These are phyloP conservation scores for Formica exsecta DNA, from an alignment of 1,140 invertebrate species.

Conservation along the genomic window DNA sequence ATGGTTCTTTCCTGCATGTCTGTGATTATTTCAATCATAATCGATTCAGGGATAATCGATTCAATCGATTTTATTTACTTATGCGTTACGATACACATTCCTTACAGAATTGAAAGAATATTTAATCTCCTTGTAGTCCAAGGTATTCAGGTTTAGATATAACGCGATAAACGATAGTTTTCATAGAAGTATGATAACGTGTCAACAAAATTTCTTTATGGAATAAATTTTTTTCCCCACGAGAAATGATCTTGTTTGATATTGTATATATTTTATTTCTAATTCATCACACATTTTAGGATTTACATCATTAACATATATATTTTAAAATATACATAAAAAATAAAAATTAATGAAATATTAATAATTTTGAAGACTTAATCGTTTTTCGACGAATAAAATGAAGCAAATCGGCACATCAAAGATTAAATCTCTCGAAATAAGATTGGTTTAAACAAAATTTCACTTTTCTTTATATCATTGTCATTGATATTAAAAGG, in stretches of 20 bases:
- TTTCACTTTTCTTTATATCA: background rate
- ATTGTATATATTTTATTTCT: slow-evolving; percentile 13
- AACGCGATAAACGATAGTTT: background rate
- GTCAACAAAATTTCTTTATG: background rate
- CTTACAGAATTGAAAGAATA: background rate
- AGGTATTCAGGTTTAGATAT: background rate
- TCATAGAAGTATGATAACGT: background rate
- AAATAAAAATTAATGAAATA: background rate
- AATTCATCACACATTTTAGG: background rate
- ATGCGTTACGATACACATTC: background rate
- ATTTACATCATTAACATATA: background rate
- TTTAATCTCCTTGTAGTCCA: background rate
- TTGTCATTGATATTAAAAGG: background rate
- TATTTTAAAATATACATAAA: background rate
- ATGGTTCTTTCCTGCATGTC: background rate
- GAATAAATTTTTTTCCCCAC: background rate
- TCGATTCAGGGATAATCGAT: background rate
- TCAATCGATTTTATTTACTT: slow-evolving; percentile 10
- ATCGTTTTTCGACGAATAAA: background rate
- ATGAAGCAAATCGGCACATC: background rate
- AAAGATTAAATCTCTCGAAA: background rate
- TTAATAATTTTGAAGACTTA: background rate
- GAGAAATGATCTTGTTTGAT: background rate
- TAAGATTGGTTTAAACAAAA: background rate
- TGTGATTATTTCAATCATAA: background rate